Evolutionary conservation across 2,113 vertebrate species (phyloP).

Genomic region (Gorsachius goisagi): DNA sequence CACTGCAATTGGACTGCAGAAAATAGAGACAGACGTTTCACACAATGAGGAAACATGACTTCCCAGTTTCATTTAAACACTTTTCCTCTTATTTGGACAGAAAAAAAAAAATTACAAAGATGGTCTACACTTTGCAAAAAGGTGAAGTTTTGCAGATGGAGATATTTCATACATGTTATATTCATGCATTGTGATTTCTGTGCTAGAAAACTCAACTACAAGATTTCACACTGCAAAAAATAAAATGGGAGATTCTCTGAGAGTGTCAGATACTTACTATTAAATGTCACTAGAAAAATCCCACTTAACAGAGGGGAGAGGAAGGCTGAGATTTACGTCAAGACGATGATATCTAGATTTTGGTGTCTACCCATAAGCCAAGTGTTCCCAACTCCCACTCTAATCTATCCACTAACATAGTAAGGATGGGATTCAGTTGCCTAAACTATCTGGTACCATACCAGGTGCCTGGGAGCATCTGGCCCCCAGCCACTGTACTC

Average conservation of each 20-base stretch:
- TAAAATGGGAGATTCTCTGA: neutral
- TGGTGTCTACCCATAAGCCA: neutral
- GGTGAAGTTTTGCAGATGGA: neutral
- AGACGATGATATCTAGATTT: neutral
- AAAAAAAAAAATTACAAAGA: neutral
- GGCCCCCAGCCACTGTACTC: neutral
- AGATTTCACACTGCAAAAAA: neutral
- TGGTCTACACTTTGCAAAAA: neutral
- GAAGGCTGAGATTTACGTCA: neutral
- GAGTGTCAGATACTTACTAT: neutral
- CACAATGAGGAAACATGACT: neutral
- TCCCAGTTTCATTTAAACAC: neutral
- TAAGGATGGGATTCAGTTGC: neutral
- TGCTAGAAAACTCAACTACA: neutral
- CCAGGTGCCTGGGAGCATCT: neutral
- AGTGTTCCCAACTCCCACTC: neutral
- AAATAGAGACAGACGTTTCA: neutral
- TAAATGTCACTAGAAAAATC: neutral
- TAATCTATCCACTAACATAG: neutral
- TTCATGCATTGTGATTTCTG: neutral
- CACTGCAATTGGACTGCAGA: constrained; percentile 65
- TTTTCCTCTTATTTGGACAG: neutral
- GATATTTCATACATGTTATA: neutral
- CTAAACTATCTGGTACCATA: neutral
- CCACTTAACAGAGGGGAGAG: neutral